These are phyloP conservation scores for Ornithoptera priamus DNA, from an alignment of 2,888 invertebrate species.

Conservation along the genomic window DNA sequence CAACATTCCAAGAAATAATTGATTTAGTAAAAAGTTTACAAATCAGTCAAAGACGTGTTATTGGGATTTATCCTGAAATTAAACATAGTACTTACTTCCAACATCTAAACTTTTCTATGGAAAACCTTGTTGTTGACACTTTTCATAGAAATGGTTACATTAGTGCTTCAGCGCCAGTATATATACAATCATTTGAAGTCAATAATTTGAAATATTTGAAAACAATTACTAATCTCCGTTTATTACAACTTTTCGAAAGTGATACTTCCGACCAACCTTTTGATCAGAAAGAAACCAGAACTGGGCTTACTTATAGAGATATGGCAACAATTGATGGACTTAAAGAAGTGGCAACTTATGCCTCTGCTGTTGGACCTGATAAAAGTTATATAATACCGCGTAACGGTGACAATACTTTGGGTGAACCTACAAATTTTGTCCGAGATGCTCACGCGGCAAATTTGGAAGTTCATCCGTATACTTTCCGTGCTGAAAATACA, in stretches of 20 bases:
- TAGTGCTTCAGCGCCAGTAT: conserved; percentile 52
- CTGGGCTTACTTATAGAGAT: conserved; percentile 55
- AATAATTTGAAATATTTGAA: conserved; percentile 63
- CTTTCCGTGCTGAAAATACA: conserved; percentile 66
- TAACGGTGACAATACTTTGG: conserved; percentile 50
- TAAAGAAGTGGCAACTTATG: conserved; percentile 60
- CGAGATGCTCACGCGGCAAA: conserved; percentile 59
- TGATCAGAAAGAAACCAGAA: conserved; percentile 53
- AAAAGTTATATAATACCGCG: conserved; percentile 67
- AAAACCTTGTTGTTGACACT: conserved; percentile 53
- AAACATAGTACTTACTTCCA: conserved; percentile 65
- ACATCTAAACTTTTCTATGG: conserved; percentile 57
- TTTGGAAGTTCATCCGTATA: conserved; percentile 67
- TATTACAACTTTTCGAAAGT: conserved; percentile 59
- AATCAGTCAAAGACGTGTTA: conserved; percentile 54
- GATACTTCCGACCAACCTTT: conserved; percentile 48
- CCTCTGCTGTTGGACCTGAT: conserved; percentile 66
- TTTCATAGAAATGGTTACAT: conserved; percentile 60
- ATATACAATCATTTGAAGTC: conserved; percentile 72
- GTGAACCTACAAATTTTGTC: conserved; percentile 57
- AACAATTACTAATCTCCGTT: conserved; percentile 54
- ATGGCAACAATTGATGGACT: conserved; percentile 66
- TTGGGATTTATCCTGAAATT: conserved; percentile 70
- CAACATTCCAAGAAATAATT: conserved; percentile 68
- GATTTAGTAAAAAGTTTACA: conserved; percentile 61